phyloP scores from a whole-genome alignment of 1,140 invertebrate species.

The Augochlora pura region DNA sequence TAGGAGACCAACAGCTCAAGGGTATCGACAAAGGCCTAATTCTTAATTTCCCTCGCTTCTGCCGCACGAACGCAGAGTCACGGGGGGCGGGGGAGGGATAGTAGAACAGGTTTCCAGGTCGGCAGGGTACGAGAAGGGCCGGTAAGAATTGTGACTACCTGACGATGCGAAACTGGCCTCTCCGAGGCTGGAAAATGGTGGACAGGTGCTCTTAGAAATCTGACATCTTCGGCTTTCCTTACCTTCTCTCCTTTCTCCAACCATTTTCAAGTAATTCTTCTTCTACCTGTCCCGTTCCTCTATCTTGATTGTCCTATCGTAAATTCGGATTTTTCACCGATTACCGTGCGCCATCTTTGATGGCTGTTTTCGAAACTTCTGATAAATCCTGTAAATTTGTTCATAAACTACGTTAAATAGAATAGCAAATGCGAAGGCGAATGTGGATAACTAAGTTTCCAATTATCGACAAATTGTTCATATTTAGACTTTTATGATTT shows the following conservation, averaged over 20 bases:
- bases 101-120: slow-evolving; percentile 74
- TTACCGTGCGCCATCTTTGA: too few relatives aligned
- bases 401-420: too few relatives aligned
- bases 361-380: too few relatives aligned
- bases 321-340: too few relatives aligned
- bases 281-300: neutral
- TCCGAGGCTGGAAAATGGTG: slow-evolving; percentile 69
- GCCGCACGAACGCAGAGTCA: slow-evolving; percentile 33
- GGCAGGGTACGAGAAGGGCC: slow-evolving; percentile 62
- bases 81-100: slow-evolving; percentile 37
- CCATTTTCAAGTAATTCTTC: neutral
- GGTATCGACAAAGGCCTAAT: slow-evolving; percentile 64
- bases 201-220: slow-evolving; percentile 76
- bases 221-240: slow-evolving; percentile 58
- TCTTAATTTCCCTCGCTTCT: slow-evolving; percentile 66
- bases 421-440: too few relatives aligned
- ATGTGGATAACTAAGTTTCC: too few relatives aligned
- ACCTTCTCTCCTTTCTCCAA: slow-evolving; percentile 2
- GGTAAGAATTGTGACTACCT: slow-evolving; percentile 71
- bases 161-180: slow-evolving; percentile 67
- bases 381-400: too few relatives aligned
- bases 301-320: neutral
- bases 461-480: too few relatives aligned
- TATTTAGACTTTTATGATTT: too few relatives aligned
- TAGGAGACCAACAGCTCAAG: neutral